These are phyloP conservation scores for Automeris io DNA, from an alignment of 2,888 invertebrate genomes.

Conservation along the genomic window DNA sequence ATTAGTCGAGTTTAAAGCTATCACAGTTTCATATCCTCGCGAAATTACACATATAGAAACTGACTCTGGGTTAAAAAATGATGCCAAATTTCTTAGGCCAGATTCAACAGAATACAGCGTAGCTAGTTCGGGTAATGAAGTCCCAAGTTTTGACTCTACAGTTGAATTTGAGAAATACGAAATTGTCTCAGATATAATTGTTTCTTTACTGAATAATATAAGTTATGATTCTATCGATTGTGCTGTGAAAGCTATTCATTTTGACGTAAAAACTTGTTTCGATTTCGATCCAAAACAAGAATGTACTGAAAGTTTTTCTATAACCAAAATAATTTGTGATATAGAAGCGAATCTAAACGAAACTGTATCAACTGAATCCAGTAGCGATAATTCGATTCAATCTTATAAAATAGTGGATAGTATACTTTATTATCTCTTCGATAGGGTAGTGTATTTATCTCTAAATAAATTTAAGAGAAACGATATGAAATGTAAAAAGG, in stretches of 20 bases:
- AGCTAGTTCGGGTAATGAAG: conserved; percentile 34
- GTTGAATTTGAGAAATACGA: conserved; percentile 64
- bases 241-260: conserved; percentile 9
- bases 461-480: conserved; percentile 30
- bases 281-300: background rate
- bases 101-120: conserved; percentile 33
- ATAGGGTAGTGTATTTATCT: conserved; percentile 37
- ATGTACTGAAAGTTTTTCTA: conserved; percentile 39
- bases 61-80: conserved; percentile 12
- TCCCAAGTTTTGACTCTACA: conserved; percentile 53
- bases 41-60: no score
- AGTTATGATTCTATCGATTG: conserved; percentile 19
- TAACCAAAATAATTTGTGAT: conserved; percentile 48
- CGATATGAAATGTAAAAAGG: conserved; percentile 33
- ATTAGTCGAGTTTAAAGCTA: background rate
- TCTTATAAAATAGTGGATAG: conserved; percentile 47
- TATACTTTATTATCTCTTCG: conserved; percentile 53
- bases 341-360: conserved; percentile 43
- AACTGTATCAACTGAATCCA: conserved; percentile 40
- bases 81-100: conserved; percentile 13
- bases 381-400: conserved; percentile 32
- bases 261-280: background rate
- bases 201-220: conserved; percentile 38
- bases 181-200: conserved; percentile 45
- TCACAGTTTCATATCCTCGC: background rate